Evolutionary conservation across 2,888 invertebrate genomes (phyloP), one percentile per base, ranked within the genome.

Genomic region (Drosophila nr. fundita): DNA sequence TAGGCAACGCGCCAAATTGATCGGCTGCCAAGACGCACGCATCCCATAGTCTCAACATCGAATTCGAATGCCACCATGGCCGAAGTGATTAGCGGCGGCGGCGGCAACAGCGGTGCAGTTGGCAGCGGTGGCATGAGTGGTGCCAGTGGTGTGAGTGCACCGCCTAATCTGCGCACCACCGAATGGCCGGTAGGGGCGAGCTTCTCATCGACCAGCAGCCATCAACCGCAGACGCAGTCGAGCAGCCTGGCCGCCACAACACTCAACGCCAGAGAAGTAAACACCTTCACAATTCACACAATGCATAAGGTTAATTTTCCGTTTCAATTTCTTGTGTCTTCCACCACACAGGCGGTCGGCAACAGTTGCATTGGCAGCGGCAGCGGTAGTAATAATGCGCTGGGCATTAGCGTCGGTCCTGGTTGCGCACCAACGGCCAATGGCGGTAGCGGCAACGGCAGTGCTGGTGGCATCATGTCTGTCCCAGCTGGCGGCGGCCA

Each of bases 1-100:
- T 93, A 96, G 96, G 96, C 96, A 91, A 96, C 96, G 76, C 95
- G 98, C 81, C 98, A 98, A 94, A 93, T 98, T 91, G 98, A 98
- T 94, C 95, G 98, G 76, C 94, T 98, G 93, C 98, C 98, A 84
- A 95, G 98, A 87, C 95, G 98, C 87, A 95, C 96, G 63, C 96
- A 96, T 91, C 95, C 95, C 73, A 94, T 95, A 85, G 94, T 94
- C 91, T 94, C 94, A 92, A 93, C 95, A 92, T 93, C 94, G 91
- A 94, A 95, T 88, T 93, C 94, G 74, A 94, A 95, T 88, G 95
- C 95, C 73, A 91, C 94, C 90, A 92, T 93, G 92, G 92, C 92
- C 68, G 93, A 92, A 76, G 92, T 92, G 76, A 89, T 92, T 68
- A 93, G 94, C 92, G 91, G 94, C 83, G 91, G 93, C 59, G 65